Base-by-base conservation (phyloP, 2,113 vertebrate genomes). In the Syngnathus typhle region DNA sequence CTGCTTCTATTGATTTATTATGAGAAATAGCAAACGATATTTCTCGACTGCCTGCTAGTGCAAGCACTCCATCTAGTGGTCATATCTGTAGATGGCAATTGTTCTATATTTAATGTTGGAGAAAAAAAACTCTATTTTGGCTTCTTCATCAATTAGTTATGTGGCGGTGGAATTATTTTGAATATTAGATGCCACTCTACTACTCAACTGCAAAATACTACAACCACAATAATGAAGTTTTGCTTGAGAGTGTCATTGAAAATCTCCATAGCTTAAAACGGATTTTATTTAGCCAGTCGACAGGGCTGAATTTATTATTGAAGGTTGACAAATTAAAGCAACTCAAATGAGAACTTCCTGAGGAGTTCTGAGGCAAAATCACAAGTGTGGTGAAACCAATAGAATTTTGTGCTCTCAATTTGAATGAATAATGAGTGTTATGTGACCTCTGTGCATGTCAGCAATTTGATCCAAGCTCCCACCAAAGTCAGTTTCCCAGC, bases 51-150 rank as follows among this genome's bases (percentile, higher is more conserved):
- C 51, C 39, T 49, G 16, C 43, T 7, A 55, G 70, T 13, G 13
- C 36, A 76, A 73, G 77, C 64, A 0, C 81, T 60, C 88, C 82
- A 87, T 80, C 88, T 90, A 76, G 88, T 82, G 87, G 79, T n/a
- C 4, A 46, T 7, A 59, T 41, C 0, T 0, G 21, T 32, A 21
- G 68, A 71, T 55, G 41, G 21, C 39, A 43, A 43, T n/a, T 23
- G 6, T 41, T 70, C 52, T 16, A 4, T 13, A 5, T 72, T 69
- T 43, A 0, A 4, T n/a, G 12, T 9, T 21, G 2, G 2, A 52
- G 19, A n/a, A 52, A 2, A 2, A 51, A 19, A 51, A 19, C 13
- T 49, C 15, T 49, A 49, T 49, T 49, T 49, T 19, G 46, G 15
- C 46, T 19, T 18, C 18, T 15, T 46, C 15, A 46, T 15, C 44